Evolutionary conservation across 2,113 vertebrate species (phyloP).

Genomic region (Phylloscopus trochiloides): DNA sequence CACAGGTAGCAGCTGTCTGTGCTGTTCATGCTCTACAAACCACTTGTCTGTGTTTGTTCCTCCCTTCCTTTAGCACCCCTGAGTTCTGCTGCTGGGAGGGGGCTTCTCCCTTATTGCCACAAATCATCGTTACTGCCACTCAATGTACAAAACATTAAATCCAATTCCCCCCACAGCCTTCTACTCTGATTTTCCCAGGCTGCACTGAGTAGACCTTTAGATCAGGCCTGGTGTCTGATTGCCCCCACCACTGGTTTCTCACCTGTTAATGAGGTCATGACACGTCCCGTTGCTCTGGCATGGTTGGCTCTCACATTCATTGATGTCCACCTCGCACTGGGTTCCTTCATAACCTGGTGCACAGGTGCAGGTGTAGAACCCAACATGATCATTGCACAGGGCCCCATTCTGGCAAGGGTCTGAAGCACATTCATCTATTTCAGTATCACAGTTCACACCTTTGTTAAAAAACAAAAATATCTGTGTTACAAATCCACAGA

Average conservation of each 20-base stretch:
- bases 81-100: not conserved
- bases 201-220: not conserved
- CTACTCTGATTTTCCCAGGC: not conserved
- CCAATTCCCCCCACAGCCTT: not conserved
- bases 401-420: slow-evolving; percentile 87
- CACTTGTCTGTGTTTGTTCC: not conserved
- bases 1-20: not conserved
- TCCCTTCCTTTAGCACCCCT: not conserved
- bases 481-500: not conserved
- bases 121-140: not conserved
- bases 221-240: not conserved
- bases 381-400: slow-evolving; percentile 83
- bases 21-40: not conserved
- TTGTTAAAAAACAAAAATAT: not conserved
- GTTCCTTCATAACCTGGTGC: slow-evolving; percentile 79
- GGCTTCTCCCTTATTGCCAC: not conserved
- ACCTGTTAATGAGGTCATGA: slow-evolving; percentile 85
- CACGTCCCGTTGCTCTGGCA: slow-evolving; percentile 83
- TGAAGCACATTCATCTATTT: slow-evolving; percentile 88
- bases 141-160: not conserved
- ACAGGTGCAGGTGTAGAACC: slow-evolving; percentile 85
- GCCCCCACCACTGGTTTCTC: not conserved
- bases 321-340: slow-evolving; percentile 83
- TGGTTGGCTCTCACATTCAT: slow-evolving; percentile 87
- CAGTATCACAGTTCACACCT: slow-evolving; percentile 90